These are phyloP conservation scores for Clusia tigrina DNA, from an alignment of 2,888 invertebrate genomes.

Conservation along the genomic window DNA sequence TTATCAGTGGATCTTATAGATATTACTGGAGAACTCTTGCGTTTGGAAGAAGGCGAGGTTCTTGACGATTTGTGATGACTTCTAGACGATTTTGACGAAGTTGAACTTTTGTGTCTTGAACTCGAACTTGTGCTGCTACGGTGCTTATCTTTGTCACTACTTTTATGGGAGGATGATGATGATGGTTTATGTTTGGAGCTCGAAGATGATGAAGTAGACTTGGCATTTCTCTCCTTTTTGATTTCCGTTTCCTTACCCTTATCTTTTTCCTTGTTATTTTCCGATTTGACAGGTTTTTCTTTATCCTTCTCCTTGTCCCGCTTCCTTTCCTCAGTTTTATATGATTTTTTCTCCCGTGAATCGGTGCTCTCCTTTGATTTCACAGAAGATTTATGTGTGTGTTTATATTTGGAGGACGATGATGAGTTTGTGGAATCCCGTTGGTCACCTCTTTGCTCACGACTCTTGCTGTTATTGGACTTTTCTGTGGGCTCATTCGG, in stretches of 20 bases:
- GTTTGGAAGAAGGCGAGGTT: too few species aligned
- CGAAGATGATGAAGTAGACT: slow-evolving; percentile 30
- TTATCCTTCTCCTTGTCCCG: slow-evolving; percentile 30
- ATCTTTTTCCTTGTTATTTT: slow-evolving; percentile 17
- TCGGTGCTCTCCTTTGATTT: slow-evolving; percentile 31
- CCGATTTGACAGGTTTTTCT: slow-evolving; percentile 33
- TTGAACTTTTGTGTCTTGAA: slow-evolving; percentile 24
- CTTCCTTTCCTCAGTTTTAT: slow-evolving; percentile 26
- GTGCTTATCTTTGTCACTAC: slow-evolving; percentile 31
- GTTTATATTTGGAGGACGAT: slow-evolving; percentile 34
- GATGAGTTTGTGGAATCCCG: slow-evolving; percentile 30
- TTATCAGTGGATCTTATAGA: background rate
- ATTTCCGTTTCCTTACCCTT: slow-evolving; percentile 9
- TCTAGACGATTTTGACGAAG: slow-evolving; percentile 36
- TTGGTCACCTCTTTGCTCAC: slow-evolving; percentile 17
- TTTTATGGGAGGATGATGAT: slow-evolving; percentile 26
- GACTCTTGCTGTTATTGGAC: slow-evolving; percentile 15
- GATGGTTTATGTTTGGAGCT: slow-evolving; percentile 32
- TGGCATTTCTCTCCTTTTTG: slow-evolving; percentile 28
- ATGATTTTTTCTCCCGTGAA: slow-evolving; percentile 36
- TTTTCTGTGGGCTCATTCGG: too few species aligned
- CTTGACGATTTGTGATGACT: too few species aligned
- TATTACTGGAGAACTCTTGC: slow-evolving; percentile 32
- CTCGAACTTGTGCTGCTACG: slow-evolving; percentile 37
- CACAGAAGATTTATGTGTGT: slow-evolving; percentile 35